Conservation (phyloP, 2,113 vertebrate genomes). For the Salvelinus alpinus region DNA sequence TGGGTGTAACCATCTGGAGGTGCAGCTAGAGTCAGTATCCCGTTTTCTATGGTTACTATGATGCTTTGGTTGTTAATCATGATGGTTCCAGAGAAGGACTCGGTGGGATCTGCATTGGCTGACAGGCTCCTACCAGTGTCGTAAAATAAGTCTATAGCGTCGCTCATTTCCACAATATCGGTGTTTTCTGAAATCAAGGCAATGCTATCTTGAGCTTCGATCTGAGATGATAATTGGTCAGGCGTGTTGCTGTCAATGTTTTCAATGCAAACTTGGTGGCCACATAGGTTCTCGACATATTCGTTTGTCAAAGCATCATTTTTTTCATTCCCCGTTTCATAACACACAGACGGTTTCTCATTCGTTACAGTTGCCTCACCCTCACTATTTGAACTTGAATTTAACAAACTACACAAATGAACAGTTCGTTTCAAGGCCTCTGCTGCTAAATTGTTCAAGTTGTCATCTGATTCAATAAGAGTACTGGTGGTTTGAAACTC, state of each 20-base stretch:
- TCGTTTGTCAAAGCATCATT: constrained; percentile 58
- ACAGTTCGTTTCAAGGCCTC: constrained; percentile 27
- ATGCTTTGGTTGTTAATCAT: constrained; percentile 84
- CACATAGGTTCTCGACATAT: constrained; percentile 54
- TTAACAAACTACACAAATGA: constrained; percentile 8
- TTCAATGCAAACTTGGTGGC: constrained; percentile 30
- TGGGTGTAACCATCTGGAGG: constrained; percentile 64
- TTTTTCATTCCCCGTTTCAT: constrained; percentile 33
- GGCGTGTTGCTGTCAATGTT: constrained; percentile 26
- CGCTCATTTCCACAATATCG: constrained; percentile 12
- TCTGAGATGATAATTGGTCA: constrained; percentile 34
- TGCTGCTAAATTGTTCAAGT: constrained; percentile 9
- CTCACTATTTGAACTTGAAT: background rate
- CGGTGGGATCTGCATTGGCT: constrained; percentile 27
- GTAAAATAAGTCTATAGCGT: constrained; percentile 46
- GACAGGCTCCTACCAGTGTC: constrained; percentile 33
- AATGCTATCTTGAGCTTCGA: constrained; percentile 11
- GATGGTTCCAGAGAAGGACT: constrained; percentile 79
- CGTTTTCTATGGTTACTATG: constrained; percentile 85
- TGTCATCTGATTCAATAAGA: constrained; percentile 29
- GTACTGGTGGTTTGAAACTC: constrained; percentile 35
- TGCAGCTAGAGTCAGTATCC: constrained; percentile 80
- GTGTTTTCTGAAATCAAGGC: constrained; percentile 38
- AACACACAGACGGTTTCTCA: constrained; percentile 18
- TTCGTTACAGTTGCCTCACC: background rate